Evolutionary conservation across 2,113 vertebrate species (phyloP), one percentile per base, ranked within the genome.

Genomic region (Ptilonorhynchus violaceus): DNA sequence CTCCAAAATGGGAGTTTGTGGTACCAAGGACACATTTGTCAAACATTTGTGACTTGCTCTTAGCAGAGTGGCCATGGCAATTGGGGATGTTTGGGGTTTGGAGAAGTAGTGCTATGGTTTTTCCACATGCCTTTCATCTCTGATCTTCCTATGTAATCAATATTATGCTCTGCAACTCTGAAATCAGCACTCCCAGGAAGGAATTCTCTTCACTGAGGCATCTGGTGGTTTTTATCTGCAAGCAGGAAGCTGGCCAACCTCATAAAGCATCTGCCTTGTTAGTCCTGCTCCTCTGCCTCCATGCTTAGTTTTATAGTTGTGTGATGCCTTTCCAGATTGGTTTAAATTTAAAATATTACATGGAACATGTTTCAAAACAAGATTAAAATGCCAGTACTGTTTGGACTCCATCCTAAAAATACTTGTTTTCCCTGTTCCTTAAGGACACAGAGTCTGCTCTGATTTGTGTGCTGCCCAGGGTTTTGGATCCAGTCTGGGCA

Each of bases 201-300:
- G n/a, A 64, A 27, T 63, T 56, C 39, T 86, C 69, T 16, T 92
- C 25, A 12, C 21, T 81, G 82, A 86, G 79, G 68, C 79, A 86
- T 84, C 90, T 96, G 76, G 88, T 44, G 68, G 83, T 28, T 80
- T 79, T 64, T 22, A 72, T 67, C 67, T 93, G 88, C 52, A 89
- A 92, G 41, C 1, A 10, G 50, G 52, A 69, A 64, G 3, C 35
- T 20, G 11, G 53, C 53, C 35, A 52, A 31, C 42, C 78, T 76
- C 70, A 49, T 41, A 66, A 70, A 62, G 47, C 87, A 63, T 66
- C 49, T 86, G 47, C 42, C 42, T 56, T 35, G 15, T 78, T 82
- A 73, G 62, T 39, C 55, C 72, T 31, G 31, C 23, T 78, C 62
- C 56, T 90, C 56, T 92, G 75, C 75, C 33, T 28, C 64, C 16